Base-by-base conservation (phyloP, 2,797 vertebrate species). In the Tarsius wallacei region DNA sequence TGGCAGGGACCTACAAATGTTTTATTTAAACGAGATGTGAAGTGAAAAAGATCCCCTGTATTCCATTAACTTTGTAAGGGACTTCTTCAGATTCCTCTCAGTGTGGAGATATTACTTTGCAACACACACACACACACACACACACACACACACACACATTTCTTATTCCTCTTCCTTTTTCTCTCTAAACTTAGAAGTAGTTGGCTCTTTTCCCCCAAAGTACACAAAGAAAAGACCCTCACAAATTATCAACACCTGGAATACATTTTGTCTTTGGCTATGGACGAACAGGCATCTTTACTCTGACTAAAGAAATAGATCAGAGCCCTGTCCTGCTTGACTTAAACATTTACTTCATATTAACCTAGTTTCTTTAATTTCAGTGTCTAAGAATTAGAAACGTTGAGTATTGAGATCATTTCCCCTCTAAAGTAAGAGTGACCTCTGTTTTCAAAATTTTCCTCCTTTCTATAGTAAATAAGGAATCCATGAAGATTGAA, bases 231-330 rank as follows among this genome's bases (percentile, higher is more conserved):
- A 96, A 86, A 96, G 66, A 93, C 19, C 24, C 24, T 91, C 86
- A 89, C 68, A 87, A 87, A 97, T 91, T 81, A 31, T 93, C 80
- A 78, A 84, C 94, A 97, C 83, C 88, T 97, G 97, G 87, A 91
- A 88, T 51, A 49, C 10, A 87, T 97, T 96, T 95, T 97, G 55
- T 93, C 87, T 96, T 96, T 96, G 87, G 90, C 91, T 51, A 1
- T 88, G 87, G 76, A 77, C 80, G 86, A 95, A 91, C 61, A 95
- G 77, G 42, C 76, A 92, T 96, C 90, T 78, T 85, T 59, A 83
- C 36, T 92, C 33, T 1, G 42, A 93, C 28, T 87, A 31, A 73
- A 81, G 57, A 94, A 93, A 91, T 57, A 74, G 24, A 83, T 85
- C 88, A 80, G 77, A 78, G 66, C 61, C 51, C 63, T 89, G 59